Evolutionary conservation across 2,797 vertebrate genomes (phyloP).

Genomic region (Tapirus indicus): DNA sequence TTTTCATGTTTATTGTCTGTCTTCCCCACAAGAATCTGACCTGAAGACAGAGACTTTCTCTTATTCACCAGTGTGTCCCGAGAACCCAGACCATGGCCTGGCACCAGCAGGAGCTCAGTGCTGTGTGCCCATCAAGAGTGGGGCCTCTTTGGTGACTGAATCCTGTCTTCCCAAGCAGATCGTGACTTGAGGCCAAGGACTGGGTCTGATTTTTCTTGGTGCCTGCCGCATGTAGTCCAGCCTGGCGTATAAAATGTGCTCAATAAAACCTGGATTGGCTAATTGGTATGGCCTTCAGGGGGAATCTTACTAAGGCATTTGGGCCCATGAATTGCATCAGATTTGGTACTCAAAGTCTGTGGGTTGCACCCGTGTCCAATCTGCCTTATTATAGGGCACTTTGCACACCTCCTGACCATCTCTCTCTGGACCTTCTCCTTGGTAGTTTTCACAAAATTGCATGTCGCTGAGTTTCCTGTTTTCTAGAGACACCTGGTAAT

Average conservation of each 20-base stretch:
- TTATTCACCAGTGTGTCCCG: background rate
- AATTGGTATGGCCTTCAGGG: background rate
- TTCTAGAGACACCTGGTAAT: background rate
- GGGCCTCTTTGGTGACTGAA: background rate
- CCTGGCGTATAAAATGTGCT: background rate
- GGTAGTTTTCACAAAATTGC: slow-evolving; percentile 6
- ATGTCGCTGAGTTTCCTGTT: background rate
- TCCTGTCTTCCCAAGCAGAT: background rate
- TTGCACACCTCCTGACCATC: background rate
- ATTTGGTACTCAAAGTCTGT: background rate
- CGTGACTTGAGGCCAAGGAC: background rate
- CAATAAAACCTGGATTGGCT: slow-evolving; percentile 6
- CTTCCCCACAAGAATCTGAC: background rate
- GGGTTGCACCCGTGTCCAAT: background rate
- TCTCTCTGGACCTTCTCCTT: background rate
- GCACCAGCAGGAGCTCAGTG: background rate
- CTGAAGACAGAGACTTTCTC: background rate
- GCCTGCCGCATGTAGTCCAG: background rate
- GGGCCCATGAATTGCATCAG: background rate
- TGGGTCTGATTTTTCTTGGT: background rate
- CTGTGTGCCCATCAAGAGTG: accelerated
- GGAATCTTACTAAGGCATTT: background rate
- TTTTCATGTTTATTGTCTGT: background rate
- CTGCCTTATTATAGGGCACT: background rate
- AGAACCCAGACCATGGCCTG: background rate